Conservation (phyloP, 2,113 vertebrate species). For the human region DNA sequence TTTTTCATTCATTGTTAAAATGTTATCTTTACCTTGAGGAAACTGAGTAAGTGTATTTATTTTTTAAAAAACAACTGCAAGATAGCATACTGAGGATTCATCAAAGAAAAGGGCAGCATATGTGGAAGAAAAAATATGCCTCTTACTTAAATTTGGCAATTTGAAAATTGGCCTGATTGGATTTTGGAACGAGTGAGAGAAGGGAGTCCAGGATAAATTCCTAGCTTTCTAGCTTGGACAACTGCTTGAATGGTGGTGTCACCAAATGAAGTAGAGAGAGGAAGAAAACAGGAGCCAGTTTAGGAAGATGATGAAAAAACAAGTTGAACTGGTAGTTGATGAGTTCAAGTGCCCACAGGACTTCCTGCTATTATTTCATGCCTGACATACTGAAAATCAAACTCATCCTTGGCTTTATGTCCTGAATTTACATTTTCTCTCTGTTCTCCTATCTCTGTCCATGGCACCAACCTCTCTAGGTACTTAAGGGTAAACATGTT, state of each 20-base stretch:
- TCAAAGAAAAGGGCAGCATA: background rate
- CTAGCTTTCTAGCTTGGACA: background rate
- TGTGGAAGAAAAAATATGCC: background rate
- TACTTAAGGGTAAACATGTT: background rate
- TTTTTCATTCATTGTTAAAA: slow-evolving; percentile 43
- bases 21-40: slow-evolving; percentile 47
- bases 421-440: background rate
- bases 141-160: background rate
- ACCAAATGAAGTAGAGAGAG: background rate
- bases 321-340: background rate
- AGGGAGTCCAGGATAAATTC: background rate
- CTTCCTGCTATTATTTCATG: background rate
- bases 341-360: background rate
- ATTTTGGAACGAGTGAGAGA: background rate
- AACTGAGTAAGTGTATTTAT: background rate
- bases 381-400: background rate
- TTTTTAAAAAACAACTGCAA: background rate
- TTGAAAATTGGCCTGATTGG: background rate
- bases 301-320: background rate
- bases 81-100: background rate
- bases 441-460: background rate
- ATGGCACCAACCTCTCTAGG: background rate
- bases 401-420: background rate
- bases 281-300: background rate
- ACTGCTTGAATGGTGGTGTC: background rate